Conservation (phyloP, 2,797 vertebrate genomes). For the Ara ararauna region DNA sequence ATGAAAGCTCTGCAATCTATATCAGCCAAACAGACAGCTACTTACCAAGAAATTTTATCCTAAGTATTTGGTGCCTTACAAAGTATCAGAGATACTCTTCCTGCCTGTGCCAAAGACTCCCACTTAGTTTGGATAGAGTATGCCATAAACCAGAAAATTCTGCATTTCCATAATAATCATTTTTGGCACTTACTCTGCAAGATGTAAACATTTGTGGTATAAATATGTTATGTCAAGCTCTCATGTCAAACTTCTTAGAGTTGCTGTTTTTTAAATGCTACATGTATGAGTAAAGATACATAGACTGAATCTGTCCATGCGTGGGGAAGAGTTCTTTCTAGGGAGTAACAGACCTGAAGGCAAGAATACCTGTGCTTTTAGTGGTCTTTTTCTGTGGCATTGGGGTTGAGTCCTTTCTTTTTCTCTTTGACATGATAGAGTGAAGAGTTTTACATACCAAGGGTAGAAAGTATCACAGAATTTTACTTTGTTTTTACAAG, state of each 20-base stretch:
- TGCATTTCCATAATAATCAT: not conserved
- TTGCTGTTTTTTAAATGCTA: not conserved
- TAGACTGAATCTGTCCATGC: not conserved
- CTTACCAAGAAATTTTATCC: not conserved
- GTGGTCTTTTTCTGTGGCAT: not conserved
- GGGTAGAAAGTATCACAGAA: not conserved
- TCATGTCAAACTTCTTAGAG: not conserved
- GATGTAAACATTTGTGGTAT: not conserved
- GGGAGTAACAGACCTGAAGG: not conserved
- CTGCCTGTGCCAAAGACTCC: not conserved
- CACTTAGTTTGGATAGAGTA: not conserved
- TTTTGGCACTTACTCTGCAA: not conserved
- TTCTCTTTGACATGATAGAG: not conserved
- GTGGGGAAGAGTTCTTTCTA: not conserved
- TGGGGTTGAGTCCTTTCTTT: not conserved
- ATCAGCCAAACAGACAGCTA: not conserved
- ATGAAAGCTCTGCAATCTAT: not conserved
- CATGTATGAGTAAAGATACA: not conserved
- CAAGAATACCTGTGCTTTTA: not conserved
- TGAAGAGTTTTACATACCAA: not conserved
- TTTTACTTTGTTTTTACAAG: not conserved
- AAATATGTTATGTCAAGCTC: not conserved
- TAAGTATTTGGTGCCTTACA: not conserved
- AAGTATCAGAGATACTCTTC: not conserved
- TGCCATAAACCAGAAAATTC: not conserved